Conservation (phyloP, 92 coral and sea anemone species). For the Phenganax marumi region DNA sequence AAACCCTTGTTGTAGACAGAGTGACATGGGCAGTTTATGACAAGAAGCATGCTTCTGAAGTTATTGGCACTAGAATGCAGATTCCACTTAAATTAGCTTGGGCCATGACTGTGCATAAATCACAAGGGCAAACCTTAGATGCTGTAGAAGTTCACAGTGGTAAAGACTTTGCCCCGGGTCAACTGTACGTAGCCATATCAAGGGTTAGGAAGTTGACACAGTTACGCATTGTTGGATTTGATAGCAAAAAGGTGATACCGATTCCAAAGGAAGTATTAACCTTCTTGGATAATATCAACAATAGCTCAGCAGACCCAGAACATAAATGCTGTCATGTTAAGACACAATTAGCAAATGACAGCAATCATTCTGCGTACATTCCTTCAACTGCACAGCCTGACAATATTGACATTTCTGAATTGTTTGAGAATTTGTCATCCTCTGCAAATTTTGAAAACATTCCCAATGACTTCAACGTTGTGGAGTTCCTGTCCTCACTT, state of each 20-base stretch:
- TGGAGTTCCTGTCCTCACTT: slow-evolving; percentile 21
- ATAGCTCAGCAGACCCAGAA: neutral
- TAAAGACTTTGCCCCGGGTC: slow-evolving; percentile 45
- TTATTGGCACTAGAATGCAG: slow-evolving; percentile 42
- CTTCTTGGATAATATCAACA: neutral
- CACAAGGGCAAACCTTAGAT: slow-evolving; percentile 34
- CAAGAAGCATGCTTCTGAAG: neutral
- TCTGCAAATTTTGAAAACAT: slow-evolving; percentile 11
- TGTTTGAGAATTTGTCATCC: neutral
- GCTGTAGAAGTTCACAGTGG: slow-evolving; percentile 41
- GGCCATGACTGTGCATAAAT: slow-evolving; percentile 30
- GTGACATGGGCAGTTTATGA: slow-evolving; percentile 41
- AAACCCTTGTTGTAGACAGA: neutral
- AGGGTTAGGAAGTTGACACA: slow-evolving; percentile 21
- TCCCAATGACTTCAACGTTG: slow-evolving; percentile 31
- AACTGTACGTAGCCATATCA: slow-evolving; percentile 44
- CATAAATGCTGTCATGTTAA: neutral
- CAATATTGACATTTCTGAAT: slow-evolving; percentile 4
- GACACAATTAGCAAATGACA: neutral
- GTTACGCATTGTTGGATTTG: slow-evolving; percentile 26
- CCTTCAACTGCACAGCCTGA: neutral
- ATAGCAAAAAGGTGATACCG: slow-evolving; percentile 6
- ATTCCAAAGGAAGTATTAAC: neutral
- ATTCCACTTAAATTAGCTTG: slow-evolving; percentile 37
- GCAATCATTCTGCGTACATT: neutral